Evolutionary conservation across 1,140 invertebrate genomes (phyloP).

Genomic region (Penaeus vannamei): DNA sequence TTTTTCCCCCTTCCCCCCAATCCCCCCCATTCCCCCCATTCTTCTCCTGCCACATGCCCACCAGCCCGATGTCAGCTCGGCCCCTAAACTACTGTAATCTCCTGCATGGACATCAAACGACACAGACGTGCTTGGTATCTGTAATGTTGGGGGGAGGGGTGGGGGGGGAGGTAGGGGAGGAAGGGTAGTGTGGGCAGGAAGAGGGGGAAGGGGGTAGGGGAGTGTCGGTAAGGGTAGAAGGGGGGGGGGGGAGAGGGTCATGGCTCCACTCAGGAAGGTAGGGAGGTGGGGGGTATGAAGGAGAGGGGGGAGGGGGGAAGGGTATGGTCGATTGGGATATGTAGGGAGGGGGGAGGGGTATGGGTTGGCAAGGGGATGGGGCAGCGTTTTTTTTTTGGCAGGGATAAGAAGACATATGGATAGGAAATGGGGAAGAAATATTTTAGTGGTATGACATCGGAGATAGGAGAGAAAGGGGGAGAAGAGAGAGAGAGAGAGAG

Average conservation of each 20-base stretch:
- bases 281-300: neutral
- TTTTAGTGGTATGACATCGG: neutral
- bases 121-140: neutral
- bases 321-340: neutral
- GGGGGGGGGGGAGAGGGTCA: neutral
- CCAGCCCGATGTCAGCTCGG: neutral
- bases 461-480: neutral
- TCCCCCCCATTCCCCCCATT: neutral
- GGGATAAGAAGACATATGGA: neutral
- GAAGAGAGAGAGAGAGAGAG: conserved; percentile 12
- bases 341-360: neutral
- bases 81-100: conserved; percentile 41
- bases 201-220: neutral
- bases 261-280: neutral
- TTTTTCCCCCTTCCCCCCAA: neutral
- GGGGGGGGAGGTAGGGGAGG: neutral
- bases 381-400: neutral
- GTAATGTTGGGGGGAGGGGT: neutral
- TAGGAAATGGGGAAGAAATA: neutral
- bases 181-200: neutral
- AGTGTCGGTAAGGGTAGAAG: neutral
- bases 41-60: neutral
- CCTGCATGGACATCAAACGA: conserved; percentile 31
- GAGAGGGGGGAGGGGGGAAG: neutral
- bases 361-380: neutral